These are phyloP conservation scores for Thyatira batis DNA, from an alignment of 2,888 invertebrate species.

Conservation along the genomic window DNA sequence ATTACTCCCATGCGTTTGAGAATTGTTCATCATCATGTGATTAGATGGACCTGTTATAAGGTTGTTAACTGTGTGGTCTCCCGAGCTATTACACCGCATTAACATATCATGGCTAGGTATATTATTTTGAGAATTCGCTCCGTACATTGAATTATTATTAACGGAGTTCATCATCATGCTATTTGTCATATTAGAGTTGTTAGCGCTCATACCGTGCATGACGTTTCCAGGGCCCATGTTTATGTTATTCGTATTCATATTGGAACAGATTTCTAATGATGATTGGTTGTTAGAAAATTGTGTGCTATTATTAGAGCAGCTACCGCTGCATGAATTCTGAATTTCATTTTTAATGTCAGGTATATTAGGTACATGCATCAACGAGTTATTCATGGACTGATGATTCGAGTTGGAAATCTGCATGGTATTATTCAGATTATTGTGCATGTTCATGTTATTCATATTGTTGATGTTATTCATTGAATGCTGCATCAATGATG, in stretches of 20 bases:
- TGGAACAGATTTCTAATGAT: constrained; percentile 69
- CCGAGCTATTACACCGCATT: constrained; percentile 68
- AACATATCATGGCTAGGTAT: constrained; percentile 68
- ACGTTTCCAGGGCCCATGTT: constrained; percentile 64
- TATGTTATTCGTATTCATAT: constrained; percentile 63
- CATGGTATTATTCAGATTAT: constrained; percentile 63
- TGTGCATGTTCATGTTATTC: constrained; percentile 72
- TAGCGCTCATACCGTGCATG: constrained; percentile 68
- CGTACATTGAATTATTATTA: constrained; percentile 62
- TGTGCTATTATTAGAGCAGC: constrained; percentile 63
- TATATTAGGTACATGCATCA: constrained; percentile 74
- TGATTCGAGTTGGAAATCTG: constrained; percentile 67
- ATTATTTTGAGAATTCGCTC: constrained; percentile 55
- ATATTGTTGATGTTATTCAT: constrained; percentile 64
- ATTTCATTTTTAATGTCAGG: constrained; percentile 78
- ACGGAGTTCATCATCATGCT: constrained; percentile 71
- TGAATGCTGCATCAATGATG: constrained; percentile 73
- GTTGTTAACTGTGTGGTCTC: constrained; percentile 66
- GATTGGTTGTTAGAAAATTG: constrained; percentile 66
- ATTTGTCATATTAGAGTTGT: constrained; percentile 61
- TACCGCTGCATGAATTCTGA: constrained; percentile 71
- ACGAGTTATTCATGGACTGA: constrained; percentile 64
- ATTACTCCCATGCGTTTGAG: constrained; percentile 56
- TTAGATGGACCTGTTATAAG: constrained; percentile 59
- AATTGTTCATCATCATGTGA: constrained; percentile 73